Base-by-base conservation (phyloP, 2,113 vertebrate species). In the Cavia porcellus region DNA sequence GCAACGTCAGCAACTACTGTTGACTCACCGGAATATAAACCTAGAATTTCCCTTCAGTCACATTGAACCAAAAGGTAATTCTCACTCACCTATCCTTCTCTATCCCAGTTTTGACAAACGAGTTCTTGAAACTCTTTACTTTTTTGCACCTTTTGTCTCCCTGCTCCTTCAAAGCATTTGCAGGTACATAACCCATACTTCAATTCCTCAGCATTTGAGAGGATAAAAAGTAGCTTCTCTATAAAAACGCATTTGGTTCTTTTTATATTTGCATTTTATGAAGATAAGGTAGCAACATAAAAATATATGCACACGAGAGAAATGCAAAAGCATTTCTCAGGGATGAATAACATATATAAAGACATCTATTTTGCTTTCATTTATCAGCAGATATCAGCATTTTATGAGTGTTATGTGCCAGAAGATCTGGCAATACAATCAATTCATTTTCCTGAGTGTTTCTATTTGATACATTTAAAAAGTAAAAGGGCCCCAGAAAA, bases 361-460 rank as follows among this genome's bases (percentile, higher is more conserved):
- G 62, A 38, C 5, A 35, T 74, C 85, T 94, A 81, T 93, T 91
- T 81, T 90, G 17, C 30, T 81, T 95, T 82, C 32, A 13, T 80
- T 96, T 83, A 95, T 1, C 89, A 47, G 25, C 30, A 93, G 45
- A 35, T 90, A 89, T 50, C 59, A 92, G 38, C 55, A 75, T 92
- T 42, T 86, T 92, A 47, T 83, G 72, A 59, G n/a, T 70, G 52
- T 14, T 87, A 11, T 24, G 30, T 89, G 88, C 83, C 89, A 89
- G 61, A 83, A 94, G 35, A 86, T 50, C 83, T 96, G 83, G 94
- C 82, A 96, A 89, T 42, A 86, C 42, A 86, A 87, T 74, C 72
- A n/a, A 97, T 89, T 96, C 62, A 97, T 97, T 94, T 94, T 9
- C 20, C 80, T 96, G 80, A 95, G 64, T 96, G 94, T 97, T 96